phyloP scores from a whole-genome alignment of 2,797 vertebrate genomes.

The Siniperca scherzeri region DNA sequence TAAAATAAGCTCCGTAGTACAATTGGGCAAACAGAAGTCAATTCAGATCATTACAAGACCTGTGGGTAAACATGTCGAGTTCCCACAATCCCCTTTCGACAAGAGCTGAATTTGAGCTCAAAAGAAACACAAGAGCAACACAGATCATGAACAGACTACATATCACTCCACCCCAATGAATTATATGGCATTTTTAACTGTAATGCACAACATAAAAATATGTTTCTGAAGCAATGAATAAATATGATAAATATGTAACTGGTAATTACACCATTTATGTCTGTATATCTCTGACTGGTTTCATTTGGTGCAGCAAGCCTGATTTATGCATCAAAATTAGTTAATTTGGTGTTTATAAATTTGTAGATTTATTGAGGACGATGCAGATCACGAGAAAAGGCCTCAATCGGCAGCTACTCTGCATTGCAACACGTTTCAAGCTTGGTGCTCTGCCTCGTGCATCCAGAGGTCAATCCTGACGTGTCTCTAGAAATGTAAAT shows the following conservation, averaged over 20 bases:
- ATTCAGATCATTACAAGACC: constrained; percentile 81
- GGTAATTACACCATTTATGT: constrained; percentile 42
- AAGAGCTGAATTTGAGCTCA: constrained; percentile 42
- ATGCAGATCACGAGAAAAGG: background rate
- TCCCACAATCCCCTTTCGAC: constrained; percentile 60
- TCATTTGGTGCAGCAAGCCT: constrained; percentile 36
- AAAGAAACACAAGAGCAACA: constrained; percentile 25
- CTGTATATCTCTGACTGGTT: constrained; percentile 17
- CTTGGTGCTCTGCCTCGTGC: background rate
- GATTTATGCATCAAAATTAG: constrained; percentile 23
- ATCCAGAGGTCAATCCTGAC: background rate
- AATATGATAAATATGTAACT: constrained; percentile 36
- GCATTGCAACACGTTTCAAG: background rate
- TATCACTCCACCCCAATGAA: constrained; percentile 8
- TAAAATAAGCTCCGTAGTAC: constrained; percentile 81
- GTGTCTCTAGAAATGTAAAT: background rate
- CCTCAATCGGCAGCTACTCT: background rate
- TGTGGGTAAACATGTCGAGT: constrained; percentile 72
- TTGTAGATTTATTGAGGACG: constrained; percentile 16
- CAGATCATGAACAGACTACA: constrained; percentile 19
- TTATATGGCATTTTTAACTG: constrained; percentile 20
- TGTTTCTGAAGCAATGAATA: constrained; percentile 36
- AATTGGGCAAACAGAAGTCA: constrained; percentile 80
- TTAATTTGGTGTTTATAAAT: constrained; percentile 20
- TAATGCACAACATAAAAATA: constrained; percentile 27